Evolutionary conservation across 2,797 vertebrate species (phyloP).

Genomic region (Taenioides sp.): DNA sequence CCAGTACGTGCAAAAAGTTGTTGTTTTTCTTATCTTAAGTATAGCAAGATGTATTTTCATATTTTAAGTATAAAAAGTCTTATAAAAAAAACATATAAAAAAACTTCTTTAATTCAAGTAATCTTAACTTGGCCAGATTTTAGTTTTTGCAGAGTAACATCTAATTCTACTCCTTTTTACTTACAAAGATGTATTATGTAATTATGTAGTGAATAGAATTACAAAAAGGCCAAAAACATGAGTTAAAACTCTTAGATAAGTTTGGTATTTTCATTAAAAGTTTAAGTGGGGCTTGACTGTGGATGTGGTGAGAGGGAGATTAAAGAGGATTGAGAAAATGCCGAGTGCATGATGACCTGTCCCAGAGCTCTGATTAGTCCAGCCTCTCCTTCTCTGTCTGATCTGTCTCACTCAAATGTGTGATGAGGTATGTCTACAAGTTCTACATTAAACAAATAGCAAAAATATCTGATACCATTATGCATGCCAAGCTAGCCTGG

Average conservation of each 20-base stretch:
- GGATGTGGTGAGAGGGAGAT: slow-evolving; percentile 55
- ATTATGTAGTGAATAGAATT: neutral
- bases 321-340: slow-evolving; percentile 62
- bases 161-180: neutral
- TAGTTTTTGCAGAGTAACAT: too few relatives aligned
- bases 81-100: too few relatives aligned
- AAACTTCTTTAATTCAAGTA: too few relatives aligned
- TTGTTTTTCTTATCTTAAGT: too few relatives aligned
- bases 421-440: neutral
- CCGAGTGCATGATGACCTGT: slow-evolving; percentile 49
- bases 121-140: too few relatives aligned
- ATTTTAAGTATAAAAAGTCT: too few relatives aligned
- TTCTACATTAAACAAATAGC: neutral
- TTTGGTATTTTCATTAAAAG: slow-evolving; percentile 64
- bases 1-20: too few relatives aligned
- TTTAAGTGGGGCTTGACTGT: slow-evolving; percentile 61
- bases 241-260: slow-evolving; percentile 15
- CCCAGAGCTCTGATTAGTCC: slow-evolving; percentile 50
- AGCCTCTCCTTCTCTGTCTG: slow-evolving; percentile 24
- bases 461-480: too few relatives aligned
- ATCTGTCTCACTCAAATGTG: slow-evolving; percentile 10
- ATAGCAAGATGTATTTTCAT: too few relatives aligned
- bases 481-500: too few relatives aligned
- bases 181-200: neutral
- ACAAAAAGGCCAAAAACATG: neutral